Base-by-base conservation (phyloP, 2,888 invertebrate species). In the Bugulina stolonifera region DNA sequence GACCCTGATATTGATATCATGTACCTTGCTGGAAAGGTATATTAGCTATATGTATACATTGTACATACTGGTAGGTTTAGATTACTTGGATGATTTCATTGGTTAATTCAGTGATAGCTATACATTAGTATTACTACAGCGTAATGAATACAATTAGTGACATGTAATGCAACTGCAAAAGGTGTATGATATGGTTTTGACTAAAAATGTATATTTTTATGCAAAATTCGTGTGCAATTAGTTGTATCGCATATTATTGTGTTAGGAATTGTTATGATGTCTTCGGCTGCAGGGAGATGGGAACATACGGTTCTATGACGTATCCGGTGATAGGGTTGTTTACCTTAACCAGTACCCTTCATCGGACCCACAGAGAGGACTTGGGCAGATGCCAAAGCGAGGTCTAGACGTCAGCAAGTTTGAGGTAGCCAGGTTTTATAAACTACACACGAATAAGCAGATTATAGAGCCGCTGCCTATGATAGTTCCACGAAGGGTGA, bases 331-430 rank as follows among this genome's bases (percentile, higher is more conserved):
- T 81, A 91, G 93, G 1, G 93, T 95, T 74, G 94, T 96, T 85
- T 97, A 94, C 86, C 93, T 98, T 83, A 96, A 93, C 87, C 95
- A 94, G 79, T 97, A 93, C 88, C 93, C 94, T 87, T 94, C 96
- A 52, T 93, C 94, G n/a, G 93, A 94, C 85, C 97, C 98, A 71
- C 97, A 98, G 85, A 89, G 96, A 87, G 96, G 96, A 82, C 74
- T 86, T 5, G 86, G 86, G 75, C 91, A 94, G 89, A 97, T 98
- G 96, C 96, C 97, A 77, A 98, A 98, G 87, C 89, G 97, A 79
- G 97, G 97, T 75, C 92, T 94, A 85, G 95, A 96, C 87, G 93
- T 95, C 72, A 91, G 90, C 76, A 90, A 91, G 76, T 97, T 96
- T 86, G 98, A 98, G 88, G 93, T 98, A 78, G 88, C 91, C 78